Conservation (phyloP, 2,888 invertebrate genomes). For the Tenthredo scrophulariae region DNA sequence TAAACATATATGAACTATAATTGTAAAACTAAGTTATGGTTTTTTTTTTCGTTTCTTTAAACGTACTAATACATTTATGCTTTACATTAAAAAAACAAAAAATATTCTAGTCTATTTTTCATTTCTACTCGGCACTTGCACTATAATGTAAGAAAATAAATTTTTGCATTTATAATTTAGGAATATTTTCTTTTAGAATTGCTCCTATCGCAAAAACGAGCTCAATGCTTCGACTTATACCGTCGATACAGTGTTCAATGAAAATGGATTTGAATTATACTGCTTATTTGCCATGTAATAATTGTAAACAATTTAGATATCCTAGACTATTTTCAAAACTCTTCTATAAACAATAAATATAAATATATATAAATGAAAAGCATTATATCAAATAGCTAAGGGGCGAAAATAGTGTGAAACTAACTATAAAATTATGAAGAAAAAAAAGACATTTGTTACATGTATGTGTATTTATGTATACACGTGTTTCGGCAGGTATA, state of each 20-base stretch:
- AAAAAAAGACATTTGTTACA: not conserved
- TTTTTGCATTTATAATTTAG: not conserved
- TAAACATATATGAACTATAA: not conserved
- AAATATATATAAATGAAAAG: not conserved
- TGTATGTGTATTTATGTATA: not conserved
- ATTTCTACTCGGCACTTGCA: constrained; percentile 7
- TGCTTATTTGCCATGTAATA: constrained; percentile 43
- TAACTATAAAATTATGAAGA: not conserved
- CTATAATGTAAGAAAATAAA: not conserved
- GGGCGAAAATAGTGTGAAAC: not conserved
- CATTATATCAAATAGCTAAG: constrained; percentile 40
- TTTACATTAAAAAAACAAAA: not conserved
- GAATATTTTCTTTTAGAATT: not conserved
- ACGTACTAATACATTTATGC: not conserved
- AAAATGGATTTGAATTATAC: constrained; percentile 44
- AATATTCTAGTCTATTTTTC: not conserved
- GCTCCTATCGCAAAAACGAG: not conserved
- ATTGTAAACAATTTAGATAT: constrained; percentile 17
- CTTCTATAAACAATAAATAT: not conserved
- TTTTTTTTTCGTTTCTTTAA: too few species aligned
- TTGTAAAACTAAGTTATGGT: not conserved
- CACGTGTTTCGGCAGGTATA: not conserved
- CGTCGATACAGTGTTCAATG: constrained; percentile 26
- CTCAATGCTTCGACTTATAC: constrained; percentile 28
- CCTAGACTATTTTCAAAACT: constrained; percentile 25